phyloP scores from a whole-genome alignment of 2,888 invertebrate species.

The Acleris holmiana region DNA sequence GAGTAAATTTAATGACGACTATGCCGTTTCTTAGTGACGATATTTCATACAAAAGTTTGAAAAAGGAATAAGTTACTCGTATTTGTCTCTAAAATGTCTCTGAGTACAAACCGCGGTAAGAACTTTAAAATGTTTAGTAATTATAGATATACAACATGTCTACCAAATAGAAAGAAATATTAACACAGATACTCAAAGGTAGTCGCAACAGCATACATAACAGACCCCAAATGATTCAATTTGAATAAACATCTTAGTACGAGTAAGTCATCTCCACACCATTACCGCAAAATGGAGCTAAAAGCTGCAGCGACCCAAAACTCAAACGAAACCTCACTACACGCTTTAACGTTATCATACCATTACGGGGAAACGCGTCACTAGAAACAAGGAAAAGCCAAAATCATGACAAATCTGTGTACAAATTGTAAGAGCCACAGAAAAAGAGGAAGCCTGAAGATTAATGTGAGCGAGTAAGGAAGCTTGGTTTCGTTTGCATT shows the following conservation, averaged over 20 bases:
- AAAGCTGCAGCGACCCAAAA: slow-evolving; percentile 26
- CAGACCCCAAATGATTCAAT: slow-evolving; percentile 1
- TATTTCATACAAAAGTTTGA: too few species aligned
- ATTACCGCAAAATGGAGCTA: slow-evolving; percentile 30
- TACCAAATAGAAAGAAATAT: too few species aligned
- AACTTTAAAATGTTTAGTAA: too few species aligned
- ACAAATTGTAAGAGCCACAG: slow-evolving; percentile 66
- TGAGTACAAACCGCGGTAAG: too few species aligned
- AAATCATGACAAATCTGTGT: slow-evolving; percentile 68
- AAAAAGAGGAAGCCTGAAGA: slow-evolving; percentile 72
- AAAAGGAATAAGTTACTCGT: too few species aligned
- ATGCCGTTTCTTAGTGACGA: too few species aligned
- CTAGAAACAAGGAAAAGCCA: slow-evolving; percentile 44
- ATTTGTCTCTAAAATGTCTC: too few species aligned
- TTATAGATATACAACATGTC: too few species aligned
- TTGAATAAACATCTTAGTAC: slow-evolving; percentile 16
- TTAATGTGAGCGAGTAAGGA: slow-evolving; percentile 67
- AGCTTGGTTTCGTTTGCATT: slow-evolving; percentile 64
- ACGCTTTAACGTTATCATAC: slow-evolving; percentile 38
- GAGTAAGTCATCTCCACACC: slow-evolving; percentile 13
- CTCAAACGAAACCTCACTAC: slow-evolving; percentile 29
- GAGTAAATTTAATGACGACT: too few species aligned
- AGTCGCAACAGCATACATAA: background rate
- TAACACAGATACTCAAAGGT: background rate
- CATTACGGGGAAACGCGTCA: slow-evolving; percentile 37